Base-by-base conservation (phyloP, 2,888 invertebrate species). In the Drosophila borborema region DNA sequence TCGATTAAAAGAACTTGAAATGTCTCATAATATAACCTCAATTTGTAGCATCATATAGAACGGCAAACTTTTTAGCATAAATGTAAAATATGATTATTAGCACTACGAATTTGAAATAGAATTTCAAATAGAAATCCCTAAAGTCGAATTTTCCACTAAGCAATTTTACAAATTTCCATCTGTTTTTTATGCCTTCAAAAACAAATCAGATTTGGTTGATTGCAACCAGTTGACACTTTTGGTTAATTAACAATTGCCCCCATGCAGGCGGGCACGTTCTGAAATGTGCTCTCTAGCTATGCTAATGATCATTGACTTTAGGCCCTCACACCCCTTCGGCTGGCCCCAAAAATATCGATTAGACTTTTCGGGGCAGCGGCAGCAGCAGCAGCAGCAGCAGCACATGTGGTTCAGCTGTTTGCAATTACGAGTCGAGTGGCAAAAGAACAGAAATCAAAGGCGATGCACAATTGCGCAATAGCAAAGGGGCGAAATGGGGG, bases 391-490 rank as follows among this genome's bases (percentile, higher is more conserved):
- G 28, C 28, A 28, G 28, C 40, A 55, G 41, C 54, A 51, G 64
- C 81, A 81, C 69, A 82, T 89, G 90, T 81, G 79, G 61, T 77
- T 85, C 90, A 90, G 90, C 86, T 90, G 90, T 80, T 89, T 64
- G 80, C 77, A 82, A 83, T 86, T 87, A 84, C 78, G 45, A 54
- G 56, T 64, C 70, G 78, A 74, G 74, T 73, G 72, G 70, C 61
- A 53, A 51, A 53, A 23, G 64, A 58, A 54, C 69, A n/a, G 65
- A 80, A 85, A 80, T 86, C 77, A 82, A 86, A 86, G 82, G 74
- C 86, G 55, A 67, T 77, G 79, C 77, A 80, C 75, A 76, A 72
- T 86, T 84, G 76, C 86, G 72, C 81, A 86, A 86, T 65, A 72
- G 36, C 62, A 60, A 48, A 34, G 23, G 48, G 46, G 56, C 6